A percentile compares a stretch with the other conserved stretches of the same genome.
These are phyloP conservation scores for Piaya cayana DNA, from an alignment of 2,113 vertebrate genomes.

Conservation along the genomic window DNA sequence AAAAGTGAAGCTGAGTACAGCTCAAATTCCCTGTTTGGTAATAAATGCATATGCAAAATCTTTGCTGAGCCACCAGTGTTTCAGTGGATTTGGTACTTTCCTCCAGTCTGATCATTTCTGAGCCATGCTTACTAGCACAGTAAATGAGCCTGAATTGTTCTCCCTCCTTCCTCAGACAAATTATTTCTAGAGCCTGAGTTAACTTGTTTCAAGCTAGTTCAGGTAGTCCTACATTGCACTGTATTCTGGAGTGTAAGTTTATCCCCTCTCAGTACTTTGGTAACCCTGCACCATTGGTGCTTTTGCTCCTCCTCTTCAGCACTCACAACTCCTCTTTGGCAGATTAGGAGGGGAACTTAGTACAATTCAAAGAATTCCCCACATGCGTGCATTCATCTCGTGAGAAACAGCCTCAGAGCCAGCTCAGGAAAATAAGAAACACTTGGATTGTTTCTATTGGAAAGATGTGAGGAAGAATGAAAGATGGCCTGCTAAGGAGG, in stretches of 20 bases:
- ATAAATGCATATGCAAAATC: background rate
- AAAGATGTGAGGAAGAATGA: background rate
- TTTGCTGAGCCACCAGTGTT: background rate
- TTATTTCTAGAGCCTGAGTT: background rate
- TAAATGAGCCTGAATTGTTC: accelerated
- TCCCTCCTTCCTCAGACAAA: background rate
- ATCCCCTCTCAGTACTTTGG: background rate
- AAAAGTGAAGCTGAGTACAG: background rate
- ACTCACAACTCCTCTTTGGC: background rate
- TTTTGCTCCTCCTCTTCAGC: background rate
- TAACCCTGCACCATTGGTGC: background rate
- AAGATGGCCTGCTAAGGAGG: background rate
- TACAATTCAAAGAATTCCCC: background rate
- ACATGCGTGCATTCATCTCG: background rate
- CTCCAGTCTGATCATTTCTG: background rate
- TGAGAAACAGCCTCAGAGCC: background rate
- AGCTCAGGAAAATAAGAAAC: background rate
- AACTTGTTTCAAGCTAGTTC: background rate
- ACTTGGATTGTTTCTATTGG: background rate
- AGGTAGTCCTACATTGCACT: background rate
- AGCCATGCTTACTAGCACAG: background rate
- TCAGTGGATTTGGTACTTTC: background rate
- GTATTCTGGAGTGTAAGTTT: background rate
- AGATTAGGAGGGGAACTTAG: background rate
- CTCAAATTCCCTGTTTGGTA: background rate